phyloP scores from a whole-genome alignment of 2,888 invertebrate species.

The Frankliniella intonsa region DNA sequence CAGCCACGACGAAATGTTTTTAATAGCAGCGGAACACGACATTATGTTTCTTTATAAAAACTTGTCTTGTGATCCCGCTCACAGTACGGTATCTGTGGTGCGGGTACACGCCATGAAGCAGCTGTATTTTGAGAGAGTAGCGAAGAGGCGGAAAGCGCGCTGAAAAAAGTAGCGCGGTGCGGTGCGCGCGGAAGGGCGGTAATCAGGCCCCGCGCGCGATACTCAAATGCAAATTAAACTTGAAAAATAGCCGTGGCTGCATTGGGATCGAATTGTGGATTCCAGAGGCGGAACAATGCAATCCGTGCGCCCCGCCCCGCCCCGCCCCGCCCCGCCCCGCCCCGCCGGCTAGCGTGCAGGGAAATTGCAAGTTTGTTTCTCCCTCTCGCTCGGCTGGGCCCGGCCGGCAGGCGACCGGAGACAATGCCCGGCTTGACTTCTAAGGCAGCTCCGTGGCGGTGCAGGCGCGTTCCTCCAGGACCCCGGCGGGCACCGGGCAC shows the following conservation, averaged over 20 bases:
- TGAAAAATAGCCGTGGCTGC: conserved; percentile 10
- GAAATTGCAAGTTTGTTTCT: too few relatives aligned
- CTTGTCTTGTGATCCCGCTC: neutral
- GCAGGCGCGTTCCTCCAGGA: too few relatives aligned
- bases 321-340: neutral
- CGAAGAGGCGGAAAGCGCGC: neutral
- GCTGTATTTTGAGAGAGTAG: neutral
- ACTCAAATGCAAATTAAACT: conserved; percentile 25
- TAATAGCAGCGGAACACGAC: too few relatives aligned
- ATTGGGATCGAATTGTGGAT: conserved; percentile 26
- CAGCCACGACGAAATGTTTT: too few relatives aligned
- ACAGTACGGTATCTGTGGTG: neutral
- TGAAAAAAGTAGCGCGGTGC: neutral
- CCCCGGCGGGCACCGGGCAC: too few relatives aligned
- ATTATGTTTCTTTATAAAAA: too few relatives aligned
- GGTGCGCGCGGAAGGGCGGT: neutral
- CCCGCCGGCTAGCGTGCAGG: neutral
- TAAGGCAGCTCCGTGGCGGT: too few relatives aligned
- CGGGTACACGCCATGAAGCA: neutral
- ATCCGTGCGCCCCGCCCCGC: neutral
- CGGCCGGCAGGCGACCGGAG: too few relatives aligned
- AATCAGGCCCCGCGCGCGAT: neutral
- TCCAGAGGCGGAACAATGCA: conserved; percentile 21
- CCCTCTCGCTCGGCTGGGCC: too few relatives aligned
- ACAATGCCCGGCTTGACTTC: too few relatives aligned